These are phyloP conservation scores for Chrysolina americana DNA, from an alignment of 2,888 invertebrate genomes.

Conservation along the genomic window DNA sequence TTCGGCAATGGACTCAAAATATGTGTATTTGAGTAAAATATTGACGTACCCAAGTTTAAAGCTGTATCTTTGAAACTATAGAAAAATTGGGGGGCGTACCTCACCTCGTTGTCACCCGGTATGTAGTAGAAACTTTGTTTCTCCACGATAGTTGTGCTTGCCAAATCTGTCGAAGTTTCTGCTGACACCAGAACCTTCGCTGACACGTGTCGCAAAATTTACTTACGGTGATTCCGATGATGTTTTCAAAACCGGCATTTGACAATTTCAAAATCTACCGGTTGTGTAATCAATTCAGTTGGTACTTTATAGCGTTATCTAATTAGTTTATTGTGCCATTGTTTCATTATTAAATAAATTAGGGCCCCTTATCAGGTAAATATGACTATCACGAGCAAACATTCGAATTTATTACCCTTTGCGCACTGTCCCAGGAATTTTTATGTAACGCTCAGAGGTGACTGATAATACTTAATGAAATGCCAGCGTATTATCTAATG, in stretches of 20 bases:
- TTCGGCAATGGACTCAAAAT: too few relatives aligned
- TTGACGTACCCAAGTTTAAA: too few relatives aligned
- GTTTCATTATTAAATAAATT: constrained; percentile 57
- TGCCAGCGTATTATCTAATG: constrained; percentile 11
- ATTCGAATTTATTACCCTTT: constrained; percentile 51
- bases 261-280: constrained; percentile 9
- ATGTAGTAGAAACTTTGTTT: too few relatives aligned
- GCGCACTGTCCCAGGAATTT: constrained; percentile 35
- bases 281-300: constrained; percentile 3
- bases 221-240: background rate
- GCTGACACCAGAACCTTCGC: too few relatives aligned
- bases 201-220: too few relatives aligned
- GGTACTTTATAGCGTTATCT: constrained; percentile 30
- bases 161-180: too few relatives aligned
- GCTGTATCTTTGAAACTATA: too few relatives aligned
- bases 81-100: too few relatives aligned
- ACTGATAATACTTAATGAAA: constrained; percentile 27
- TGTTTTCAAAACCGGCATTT: background rate
- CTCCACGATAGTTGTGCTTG: too few relatives aligned
- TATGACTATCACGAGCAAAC: constrained; percentile 57
- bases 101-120: too few relatives aligned
- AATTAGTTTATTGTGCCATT: constrained; percentile 58
- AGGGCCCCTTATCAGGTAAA: constrained; percentile 53
- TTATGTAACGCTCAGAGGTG: constrained; percentile 24
- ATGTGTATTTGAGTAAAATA: too few relatives aligned